A percentile compares a stretch with the other conserved stretches of the same genome.
Evolutionary conservation across 2,797 vertebrate species (phyloP).

Genomic region (Pangasius larnaudii): DNA sequence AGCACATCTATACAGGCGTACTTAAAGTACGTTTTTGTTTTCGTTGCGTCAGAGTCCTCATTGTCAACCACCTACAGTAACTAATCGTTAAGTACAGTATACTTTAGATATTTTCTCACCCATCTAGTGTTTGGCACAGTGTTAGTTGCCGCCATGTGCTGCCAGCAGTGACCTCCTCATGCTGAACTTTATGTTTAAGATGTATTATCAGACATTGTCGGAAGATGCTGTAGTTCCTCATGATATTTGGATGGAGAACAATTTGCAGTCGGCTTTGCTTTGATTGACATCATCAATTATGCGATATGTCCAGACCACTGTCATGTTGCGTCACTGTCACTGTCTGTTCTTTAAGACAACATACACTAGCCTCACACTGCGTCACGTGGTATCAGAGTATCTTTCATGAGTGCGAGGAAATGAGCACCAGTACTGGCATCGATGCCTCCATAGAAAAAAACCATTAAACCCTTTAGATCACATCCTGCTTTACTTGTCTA

Average conservation of each 20-base stretch:
- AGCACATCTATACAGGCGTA: too few species aligned
- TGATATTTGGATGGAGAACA: background rate
- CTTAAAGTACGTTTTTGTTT: too few species aligned
- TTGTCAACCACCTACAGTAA: background rate
- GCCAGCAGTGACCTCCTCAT: background rate
- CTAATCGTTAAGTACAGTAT: background rate
- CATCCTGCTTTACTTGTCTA: background rate
- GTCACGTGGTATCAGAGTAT: background rate
- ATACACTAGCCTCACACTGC: background rate
- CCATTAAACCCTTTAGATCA: background rate
- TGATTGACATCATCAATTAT: background rate
- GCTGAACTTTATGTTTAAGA: background rate
- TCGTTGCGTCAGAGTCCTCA: background rate
- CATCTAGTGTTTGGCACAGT: background rate
- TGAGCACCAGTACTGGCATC: background rate
- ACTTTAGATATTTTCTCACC: background rate
- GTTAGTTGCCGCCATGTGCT: background rate
- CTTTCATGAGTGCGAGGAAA: background rate
- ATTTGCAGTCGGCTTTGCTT: background rate
- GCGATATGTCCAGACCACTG: too few species aligned
- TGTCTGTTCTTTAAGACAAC: background rate
- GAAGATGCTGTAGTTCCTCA: background rate
- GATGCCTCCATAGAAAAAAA: background rate
- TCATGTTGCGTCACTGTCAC: background rate
- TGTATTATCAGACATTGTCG: background rate